These are phyloP conservation scores for Tauraco erythrolophus DNA, from an alignment of 2,113 vertebrate species.

Conservation along the genomic window DNA sequence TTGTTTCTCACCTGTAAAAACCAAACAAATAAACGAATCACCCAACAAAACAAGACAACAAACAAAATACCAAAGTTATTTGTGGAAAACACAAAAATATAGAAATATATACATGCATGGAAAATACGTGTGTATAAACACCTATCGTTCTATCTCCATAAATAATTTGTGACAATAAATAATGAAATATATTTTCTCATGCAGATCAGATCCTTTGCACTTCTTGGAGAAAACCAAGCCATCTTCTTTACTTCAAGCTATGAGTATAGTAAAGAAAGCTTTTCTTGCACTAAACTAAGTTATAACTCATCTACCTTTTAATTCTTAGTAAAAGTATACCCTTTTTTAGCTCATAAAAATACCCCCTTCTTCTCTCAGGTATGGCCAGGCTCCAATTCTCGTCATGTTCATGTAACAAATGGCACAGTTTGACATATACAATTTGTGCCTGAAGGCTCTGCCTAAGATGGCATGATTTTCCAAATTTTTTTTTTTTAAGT, in stretches of 20 bases:
- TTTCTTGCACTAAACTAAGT: background rate
- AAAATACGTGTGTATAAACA: background rate
- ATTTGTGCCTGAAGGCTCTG: background rate
- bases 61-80: background rate
- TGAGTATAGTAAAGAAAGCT: background rate
- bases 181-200: background rate
- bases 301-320: background rate
- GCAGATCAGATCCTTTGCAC: background rate
- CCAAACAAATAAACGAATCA: background rate
- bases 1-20: constrained; percentile 12
- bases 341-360: background rate
- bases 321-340: background rate
- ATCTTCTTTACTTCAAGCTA: background rate
- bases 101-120: background rate
- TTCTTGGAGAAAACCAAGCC: background rate
- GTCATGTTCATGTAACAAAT: accelerated
- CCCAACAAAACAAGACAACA: background rate
- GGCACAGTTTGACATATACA: background rate
- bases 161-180: background rate
- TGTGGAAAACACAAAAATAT: background rate
- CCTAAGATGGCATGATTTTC: background rate
- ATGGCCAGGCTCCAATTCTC: background rate
- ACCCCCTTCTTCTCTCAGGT: background rate
- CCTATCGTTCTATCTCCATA: background rate
- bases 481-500: background rate